Evolutionary conservation across 2,113 vertebrate genomes (phyloP).

Genomic region (Oncorhynchus clarkii): DNA sequence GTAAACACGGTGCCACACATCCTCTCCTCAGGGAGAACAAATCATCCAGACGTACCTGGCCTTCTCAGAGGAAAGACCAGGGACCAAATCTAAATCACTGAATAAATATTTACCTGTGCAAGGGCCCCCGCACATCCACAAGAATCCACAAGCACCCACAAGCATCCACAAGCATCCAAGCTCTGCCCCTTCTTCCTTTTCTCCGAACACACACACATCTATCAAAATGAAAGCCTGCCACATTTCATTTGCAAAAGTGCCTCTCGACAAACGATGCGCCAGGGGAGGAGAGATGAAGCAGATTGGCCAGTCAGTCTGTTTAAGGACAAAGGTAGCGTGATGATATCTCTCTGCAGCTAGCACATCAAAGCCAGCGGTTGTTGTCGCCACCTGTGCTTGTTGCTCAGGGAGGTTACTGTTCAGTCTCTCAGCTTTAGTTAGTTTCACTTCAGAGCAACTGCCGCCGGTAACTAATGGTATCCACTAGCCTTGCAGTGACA

Average conservation of each 20-base stretch:
- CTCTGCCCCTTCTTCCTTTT: conserved; percentile 1
- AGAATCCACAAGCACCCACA: too few relatives aligned
- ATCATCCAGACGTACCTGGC: conserved; percentile 3
- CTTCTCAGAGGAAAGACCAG: conserved; percentile 19
- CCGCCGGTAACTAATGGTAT: background rate
- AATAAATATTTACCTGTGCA: conserved; percentile 44
- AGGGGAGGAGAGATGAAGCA: conserved; percentile 39
- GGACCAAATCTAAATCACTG: conserved; percentile 32
- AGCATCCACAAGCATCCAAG: background rate
- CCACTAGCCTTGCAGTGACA: background rate
- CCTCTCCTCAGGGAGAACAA: background rate
- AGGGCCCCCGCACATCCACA: conserved; percentile 7
- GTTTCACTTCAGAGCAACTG: background rate
- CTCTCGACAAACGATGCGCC: conserved; percentile 56
- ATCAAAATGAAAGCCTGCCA: conserved; percentile 51
- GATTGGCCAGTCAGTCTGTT: conserved; percentile 44
- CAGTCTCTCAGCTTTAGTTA: background rate
- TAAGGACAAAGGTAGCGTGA: conserved; percentile 46
- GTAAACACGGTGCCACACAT: conserved; percentile 10
- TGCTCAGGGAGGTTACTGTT: background rate
- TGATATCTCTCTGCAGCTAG: conserved; percentile 53
- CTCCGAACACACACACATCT: conserved; percentile 28
- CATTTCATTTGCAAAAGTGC: conserved; percentile 53
- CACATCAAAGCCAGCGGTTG: background rate
- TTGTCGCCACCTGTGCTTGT: background rate